Conservation (phyloP, 2,797 vertebrate genomes). For the Avahi laniger region DNA sequence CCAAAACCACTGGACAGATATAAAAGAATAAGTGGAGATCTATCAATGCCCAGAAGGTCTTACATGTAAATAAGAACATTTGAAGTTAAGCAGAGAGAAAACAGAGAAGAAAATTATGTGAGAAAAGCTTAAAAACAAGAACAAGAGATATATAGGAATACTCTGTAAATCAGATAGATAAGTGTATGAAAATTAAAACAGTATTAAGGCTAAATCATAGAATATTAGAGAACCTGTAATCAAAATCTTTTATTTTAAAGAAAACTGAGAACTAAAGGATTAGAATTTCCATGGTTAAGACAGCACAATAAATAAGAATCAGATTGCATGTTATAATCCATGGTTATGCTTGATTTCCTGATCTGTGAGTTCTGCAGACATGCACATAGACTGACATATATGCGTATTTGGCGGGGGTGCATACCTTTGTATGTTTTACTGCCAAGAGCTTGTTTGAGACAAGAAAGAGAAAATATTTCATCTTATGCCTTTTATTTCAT, state of each 20-base stretch:
- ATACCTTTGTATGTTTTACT: neutral
- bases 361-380: neutral
- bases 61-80: neutral
- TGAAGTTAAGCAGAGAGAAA: neutral
- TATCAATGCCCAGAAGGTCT: neutral
- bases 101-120: neutral
- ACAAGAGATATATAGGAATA: neutral
- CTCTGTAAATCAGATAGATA: neutral
- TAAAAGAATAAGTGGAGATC: neutral
- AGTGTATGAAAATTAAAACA: neutral
- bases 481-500: neutral
- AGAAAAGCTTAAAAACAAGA: neutral
- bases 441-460: neutral
- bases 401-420: neutral
- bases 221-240: neutral
- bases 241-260: neutral
- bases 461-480: neutral
- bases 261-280: neutral
- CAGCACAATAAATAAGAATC: neutral
- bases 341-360: neutral
- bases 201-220: neutral
- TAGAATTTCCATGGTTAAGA: neutral
- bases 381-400: neutral
- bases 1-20: neutral
- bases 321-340: neutral